phyloP scores from a whole-genome alignment of 2,888 invertebrate genomes.

The Ochropleura leucogaster region DNA sequence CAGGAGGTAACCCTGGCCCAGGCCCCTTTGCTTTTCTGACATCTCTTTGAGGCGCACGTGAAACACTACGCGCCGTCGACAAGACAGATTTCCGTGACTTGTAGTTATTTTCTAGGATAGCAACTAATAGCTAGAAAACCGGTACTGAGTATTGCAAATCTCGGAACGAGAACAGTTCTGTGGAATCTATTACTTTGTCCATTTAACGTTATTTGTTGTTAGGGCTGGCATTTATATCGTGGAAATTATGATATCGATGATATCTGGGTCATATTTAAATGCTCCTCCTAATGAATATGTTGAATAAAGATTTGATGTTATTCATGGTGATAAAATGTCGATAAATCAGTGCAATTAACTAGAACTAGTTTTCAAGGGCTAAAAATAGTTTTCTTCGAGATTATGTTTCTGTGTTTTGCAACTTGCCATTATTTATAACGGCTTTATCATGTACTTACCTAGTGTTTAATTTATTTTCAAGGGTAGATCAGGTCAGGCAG shows the following conservation, averaged over 20 bases:
- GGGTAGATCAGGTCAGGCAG: no score
- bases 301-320: conserved; percentile 36
- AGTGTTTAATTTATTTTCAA: neutral
- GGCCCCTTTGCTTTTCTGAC: no score
- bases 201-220: conserved; percentile 26
- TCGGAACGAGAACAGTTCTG: conserved; percentile 1
- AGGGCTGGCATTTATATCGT: conserved; percentile 33
- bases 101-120: neutral
- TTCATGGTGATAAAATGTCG: conserved; percentile 33
- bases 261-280: conserved; percentile 56
- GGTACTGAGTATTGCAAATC: neutral
- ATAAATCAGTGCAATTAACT: conserved; percentile 33
- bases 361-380: conserved; percentile 37
- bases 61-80: no score
- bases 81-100: neutral
- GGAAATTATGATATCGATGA: conserved; percentile 38
- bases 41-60: no score
- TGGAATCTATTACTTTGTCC: conserved; percentile 41
- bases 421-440: neutral
- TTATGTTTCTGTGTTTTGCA: neutral
- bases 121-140: neutral
- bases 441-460: neutral
- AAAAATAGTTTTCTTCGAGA: conserved; percentile 1
- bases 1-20: no score
- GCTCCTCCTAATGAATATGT: conserved; percentile 46